Evolutionary conservation across 2,113 vertebrate genomes (phyloP).

Genomic region (Motacilla tschutschensis): DNA sequence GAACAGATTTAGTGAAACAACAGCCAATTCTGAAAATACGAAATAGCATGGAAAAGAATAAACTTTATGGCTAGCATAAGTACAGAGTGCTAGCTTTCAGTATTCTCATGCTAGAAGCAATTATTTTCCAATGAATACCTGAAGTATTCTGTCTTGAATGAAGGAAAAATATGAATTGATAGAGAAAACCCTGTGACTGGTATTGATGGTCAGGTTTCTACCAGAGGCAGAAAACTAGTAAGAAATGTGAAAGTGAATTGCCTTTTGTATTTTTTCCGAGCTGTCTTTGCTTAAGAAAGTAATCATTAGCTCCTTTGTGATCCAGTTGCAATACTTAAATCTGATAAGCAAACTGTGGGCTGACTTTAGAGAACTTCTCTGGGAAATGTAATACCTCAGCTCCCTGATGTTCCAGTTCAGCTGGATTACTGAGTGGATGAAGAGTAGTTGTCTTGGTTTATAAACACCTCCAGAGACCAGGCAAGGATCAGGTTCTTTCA

Average conservation of each 20-base stretch:
- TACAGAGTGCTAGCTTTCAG: not conserved
- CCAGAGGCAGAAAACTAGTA: not conserved
- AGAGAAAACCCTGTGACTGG: not conserved
- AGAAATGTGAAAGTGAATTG: not conserved
- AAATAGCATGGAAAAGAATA: not conserved
- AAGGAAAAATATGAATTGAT: not conserved
- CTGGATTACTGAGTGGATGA: slow-evolving; percentile 22
- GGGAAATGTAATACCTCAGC: not conserved
- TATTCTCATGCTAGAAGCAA: not conserved
- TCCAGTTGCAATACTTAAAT: not conserved
- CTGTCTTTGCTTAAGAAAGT: not conserved
- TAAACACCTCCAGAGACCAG: not conserved
- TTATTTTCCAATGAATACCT: not conserved
- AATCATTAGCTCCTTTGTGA: not conserved
- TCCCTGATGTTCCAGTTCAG: slow-evolving; percentile 39
- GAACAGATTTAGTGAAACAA: not conserved
- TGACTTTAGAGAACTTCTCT: slow-evolving; percentile 1
- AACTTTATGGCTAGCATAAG: not conserved
- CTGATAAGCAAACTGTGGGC: slow-evolving; percentile 18
- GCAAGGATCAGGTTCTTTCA: not conserved
- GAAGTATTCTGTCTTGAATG: not conserved
- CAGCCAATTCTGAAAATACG: not conserved
- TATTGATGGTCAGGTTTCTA: not conserved
- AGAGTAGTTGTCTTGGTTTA: not conserved
- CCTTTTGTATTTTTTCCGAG: not conserved